Evolutionary conservation across 1,140 invertebrate species (phyloP).

Genomic region (Microplitis demolitor): DNA sequence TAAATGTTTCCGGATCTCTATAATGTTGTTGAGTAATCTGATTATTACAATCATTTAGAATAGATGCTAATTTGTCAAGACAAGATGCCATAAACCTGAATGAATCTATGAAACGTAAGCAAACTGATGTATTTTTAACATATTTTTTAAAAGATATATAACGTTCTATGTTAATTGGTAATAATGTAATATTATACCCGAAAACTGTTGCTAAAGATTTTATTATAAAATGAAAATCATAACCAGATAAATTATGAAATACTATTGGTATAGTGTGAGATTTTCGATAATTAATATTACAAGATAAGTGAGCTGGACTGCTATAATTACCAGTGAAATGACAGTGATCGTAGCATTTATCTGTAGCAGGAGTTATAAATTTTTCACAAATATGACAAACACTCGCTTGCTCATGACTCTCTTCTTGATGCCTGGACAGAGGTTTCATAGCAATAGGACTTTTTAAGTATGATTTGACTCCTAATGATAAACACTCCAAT

Average conservation of each 20-base stretch:
- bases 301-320: constrained; percentile 46
- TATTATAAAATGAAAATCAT: constrained; percentile 37
- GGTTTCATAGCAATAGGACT: constrained; percentile 14
- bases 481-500: constrained; percentile 30
- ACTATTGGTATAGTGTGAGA: constrained; percentile 25
- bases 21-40: constrained; percentile 19
- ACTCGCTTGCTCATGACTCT: neutral
- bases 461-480: neutral
- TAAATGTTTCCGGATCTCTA: constrained; percentile 16
- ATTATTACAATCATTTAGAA: constrained; percentile 28
- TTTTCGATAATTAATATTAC: constrained; percentile 48
- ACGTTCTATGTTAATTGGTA: constrained; percentile 36
- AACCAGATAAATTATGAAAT: constrained; percentile 29
- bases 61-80: constrained; percentile 34
- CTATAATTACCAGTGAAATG: constrained; percentile 47
- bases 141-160: constrained; percentile 39
- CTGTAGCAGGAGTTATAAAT: constrained; percentile 20
- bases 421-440: constrained; percentile 1
- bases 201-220: constrained; percentile 21
- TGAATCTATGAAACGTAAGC: constrained; percentile 39
- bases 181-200: constrained; percentile 19
- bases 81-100: constrained; percentile 34
- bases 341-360: constrained; percentile 43
- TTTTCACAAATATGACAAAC: constrained; percentile 37
- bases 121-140: constrained; percentile 24